Conservation (phyloP, 30 jellyfish, hydroid and myxozoan genomes). For the Aurelia aurita region DNA sequence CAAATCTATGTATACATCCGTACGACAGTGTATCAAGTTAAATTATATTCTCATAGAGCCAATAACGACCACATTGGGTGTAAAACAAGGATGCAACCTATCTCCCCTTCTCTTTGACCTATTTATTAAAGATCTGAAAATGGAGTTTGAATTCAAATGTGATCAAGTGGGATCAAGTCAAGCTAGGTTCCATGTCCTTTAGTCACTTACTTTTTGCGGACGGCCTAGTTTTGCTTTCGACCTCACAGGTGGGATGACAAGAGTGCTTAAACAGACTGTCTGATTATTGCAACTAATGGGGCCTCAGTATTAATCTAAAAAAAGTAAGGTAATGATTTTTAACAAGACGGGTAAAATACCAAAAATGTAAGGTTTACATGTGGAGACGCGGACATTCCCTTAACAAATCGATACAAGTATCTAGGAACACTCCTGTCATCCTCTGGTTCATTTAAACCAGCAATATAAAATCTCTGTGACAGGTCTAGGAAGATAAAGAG, state of each 20-base stretch:
- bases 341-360: too few species aligned
- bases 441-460: neutral
- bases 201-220: too few species aligned
- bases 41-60: neutral
- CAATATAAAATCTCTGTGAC: neutral
- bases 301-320: too few species aligned
- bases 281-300: too few species aligned
- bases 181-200: neutral
- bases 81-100: neutral
- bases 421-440: neutral
- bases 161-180: neutral
- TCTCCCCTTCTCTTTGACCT: too few species aligned
- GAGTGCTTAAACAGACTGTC: neutral
- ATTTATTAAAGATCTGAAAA: too few species aligned
- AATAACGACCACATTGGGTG: neutral
- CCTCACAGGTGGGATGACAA: neutral
- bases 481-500: neutral
- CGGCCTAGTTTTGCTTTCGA: neutral
- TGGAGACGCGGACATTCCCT: neutral
- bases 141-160: neutral
- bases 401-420: neutral
- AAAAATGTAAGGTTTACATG: too few species aligned
- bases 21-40: neutral
- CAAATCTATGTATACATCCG: neutral
- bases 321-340: too few species aligned